Conservation (phyloP, 2,888 invertebrate species). For the Lithophane ornitopus region DNA sequence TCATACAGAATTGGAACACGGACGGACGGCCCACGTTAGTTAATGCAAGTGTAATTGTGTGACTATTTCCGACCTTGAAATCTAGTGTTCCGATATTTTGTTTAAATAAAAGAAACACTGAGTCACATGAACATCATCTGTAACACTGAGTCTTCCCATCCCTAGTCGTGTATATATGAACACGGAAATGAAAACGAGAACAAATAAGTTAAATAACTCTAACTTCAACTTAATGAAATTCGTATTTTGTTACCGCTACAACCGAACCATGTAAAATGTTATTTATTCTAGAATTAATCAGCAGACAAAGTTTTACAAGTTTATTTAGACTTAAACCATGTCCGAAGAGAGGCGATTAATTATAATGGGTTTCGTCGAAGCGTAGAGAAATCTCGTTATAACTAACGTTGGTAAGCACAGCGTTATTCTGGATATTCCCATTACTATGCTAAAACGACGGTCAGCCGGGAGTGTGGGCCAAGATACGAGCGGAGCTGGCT, state of each 20-base stretch:
- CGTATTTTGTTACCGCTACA: neutral
- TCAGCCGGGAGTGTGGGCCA: constrained; percentile 56
- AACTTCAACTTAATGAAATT: neutral
- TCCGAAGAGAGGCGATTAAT: constrained; percentile 67
- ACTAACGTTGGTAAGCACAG: constrained; percentile 69
- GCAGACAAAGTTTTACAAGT: constrained; percentile 26
- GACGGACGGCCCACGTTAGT: too few species aligned
- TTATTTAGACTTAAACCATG: constrained; percentile 38
- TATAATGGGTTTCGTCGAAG: constrained; percentile 69
- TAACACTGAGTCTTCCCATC: neutral
- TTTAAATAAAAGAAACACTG: too few species aligned
- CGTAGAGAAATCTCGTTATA: constrained; percentile 75
- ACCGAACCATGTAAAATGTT: neutral
- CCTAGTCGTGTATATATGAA: neutral
- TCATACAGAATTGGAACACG: too few species aligned
- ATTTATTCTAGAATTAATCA: constrained; percentile 11
- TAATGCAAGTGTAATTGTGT: too few species aligned
- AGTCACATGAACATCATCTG: neutral
- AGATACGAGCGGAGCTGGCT: constrained; percentile 1
- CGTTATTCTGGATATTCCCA: constrained; percentile 74
- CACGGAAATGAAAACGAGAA: neutral
- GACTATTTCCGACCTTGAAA: neutral
- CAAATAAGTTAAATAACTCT: neutral
- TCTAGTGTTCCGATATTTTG: neutral
- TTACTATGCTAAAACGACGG: constrained; percentile 81